Percentiles rank a stretch among this genome's conserved stretches.
Conservation (phyloP, 2,113 vertebrate species). For the Empidonax alnorum region DNA sequence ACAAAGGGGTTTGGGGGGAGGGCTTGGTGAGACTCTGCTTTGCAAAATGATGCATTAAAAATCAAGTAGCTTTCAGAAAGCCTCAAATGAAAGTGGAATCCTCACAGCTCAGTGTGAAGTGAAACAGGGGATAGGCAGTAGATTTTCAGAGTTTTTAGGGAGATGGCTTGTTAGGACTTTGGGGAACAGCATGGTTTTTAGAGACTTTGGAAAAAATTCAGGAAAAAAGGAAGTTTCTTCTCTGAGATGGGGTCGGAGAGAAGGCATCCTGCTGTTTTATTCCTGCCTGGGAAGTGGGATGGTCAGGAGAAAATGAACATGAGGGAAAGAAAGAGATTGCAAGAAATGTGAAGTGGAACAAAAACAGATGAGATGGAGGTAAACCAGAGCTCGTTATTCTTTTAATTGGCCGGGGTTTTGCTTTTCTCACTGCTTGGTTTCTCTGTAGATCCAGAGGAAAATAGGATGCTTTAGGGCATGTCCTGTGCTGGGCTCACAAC, state of each 20-base stretch:
- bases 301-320: background rate
- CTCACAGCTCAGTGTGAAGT: background rate
- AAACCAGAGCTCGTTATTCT: background rate
- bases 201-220: background rate
- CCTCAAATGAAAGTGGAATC: background rate
- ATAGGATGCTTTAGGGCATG: fast-evolving
- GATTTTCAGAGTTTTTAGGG: background rate
- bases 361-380: background rate
- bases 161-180: background rate
- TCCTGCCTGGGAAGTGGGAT: background rate
- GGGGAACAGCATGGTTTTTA: background rate
- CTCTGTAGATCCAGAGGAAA: background rate
- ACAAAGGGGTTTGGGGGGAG: background rate
- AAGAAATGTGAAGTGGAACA: background rate
- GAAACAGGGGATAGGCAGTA: background rate
- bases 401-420: background rate
- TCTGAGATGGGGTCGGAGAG: background rate
- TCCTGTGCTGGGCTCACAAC: background rate
- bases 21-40: background rate
- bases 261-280: background rate
- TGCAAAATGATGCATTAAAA: background rate
- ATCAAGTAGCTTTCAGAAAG: background rate
- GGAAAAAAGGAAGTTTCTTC: background rate
- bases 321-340: background rate
- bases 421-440: background rate